phyloP scores from a whole-genome alignment of 2,888 invertebrate genomes.

The Hirudinaria manillensis region DNA sequence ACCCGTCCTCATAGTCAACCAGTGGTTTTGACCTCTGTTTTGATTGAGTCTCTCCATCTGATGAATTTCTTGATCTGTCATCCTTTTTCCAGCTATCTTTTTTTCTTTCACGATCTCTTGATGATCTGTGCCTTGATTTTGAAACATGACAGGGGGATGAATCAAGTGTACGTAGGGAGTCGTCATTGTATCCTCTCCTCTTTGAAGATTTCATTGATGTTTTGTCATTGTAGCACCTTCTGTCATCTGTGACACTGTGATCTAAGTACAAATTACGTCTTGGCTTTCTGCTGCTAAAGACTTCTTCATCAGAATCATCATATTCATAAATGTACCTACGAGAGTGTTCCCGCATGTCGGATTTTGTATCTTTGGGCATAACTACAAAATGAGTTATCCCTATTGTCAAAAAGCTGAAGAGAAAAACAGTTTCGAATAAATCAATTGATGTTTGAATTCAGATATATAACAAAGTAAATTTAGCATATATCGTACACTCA shows the following conservation, averaged over 20 bases:
- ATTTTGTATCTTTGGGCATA: constrained; percentile 10
- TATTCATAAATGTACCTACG: background rate
- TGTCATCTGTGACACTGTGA: background rate
- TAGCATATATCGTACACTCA: too few relatives aligned
- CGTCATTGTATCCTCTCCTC: too few relatives aligned
- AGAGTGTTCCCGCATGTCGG: background rate
- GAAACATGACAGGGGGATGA: too few relatives aligned
- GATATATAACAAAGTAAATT: too few relatives aligned
- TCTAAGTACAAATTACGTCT: background rate
- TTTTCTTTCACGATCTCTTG: background rate
- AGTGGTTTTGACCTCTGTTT: background rate
- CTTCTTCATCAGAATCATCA: background rate
- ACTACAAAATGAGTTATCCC: too few relatives aligned
- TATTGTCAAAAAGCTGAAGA: too few relatives aligned
- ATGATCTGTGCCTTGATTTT: background rate
- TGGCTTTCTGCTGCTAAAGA: background rate
- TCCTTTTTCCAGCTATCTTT: background rate
- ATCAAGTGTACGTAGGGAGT: too few relatives aligned
- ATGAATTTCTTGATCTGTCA: background rate
- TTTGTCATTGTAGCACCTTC: background rate
- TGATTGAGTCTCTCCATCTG: too few relatives aligned
- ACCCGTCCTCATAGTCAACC: background rate
- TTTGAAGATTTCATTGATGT: too few relatives aligned
- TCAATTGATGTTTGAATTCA: too few relatives aligned
- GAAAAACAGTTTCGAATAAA: too few relatives aligned